Base-by-base conservation (phyloP, 2,888 invertebrate genomes). In the Pristionchus maxplancki region DNA sequence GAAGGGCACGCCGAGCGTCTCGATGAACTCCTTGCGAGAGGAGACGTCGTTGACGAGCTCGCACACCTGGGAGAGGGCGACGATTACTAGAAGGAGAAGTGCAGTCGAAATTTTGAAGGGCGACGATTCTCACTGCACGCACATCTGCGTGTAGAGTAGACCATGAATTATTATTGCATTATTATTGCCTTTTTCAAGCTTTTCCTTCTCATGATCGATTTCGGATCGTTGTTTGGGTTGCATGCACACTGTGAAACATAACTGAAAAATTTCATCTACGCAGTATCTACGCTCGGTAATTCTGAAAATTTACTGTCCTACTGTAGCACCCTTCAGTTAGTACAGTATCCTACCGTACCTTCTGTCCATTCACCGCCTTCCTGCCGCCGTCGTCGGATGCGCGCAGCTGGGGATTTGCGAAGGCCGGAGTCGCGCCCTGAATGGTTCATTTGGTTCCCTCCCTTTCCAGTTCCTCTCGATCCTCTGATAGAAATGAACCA, bases 1-100 rank as follows among this genome's bases (percentile, higher is more conserved):
- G 48, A 87, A 91, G 15, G 92, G 92, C n/a, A 90, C 90, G 5
- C 90, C 93, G 50, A 93, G 37, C 15, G 89, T 88, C 28, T 78
- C 85, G 31, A 89, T 31, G 86, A 90, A 92, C 62, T 82, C 78
- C n/a, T 13, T 13, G 8, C 83, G 34, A 20, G 87, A 40, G 20
- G 53, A 37, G 40, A n/a, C 48, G 28, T 81, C 28, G 48, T 88
- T 84, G 44, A 28, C 53, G 20, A 74, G 44, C 9, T 64, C 84
- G 53, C 84, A 88, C 31, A 83, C 58, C 81, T 84, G 37, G 31
- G 24, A 37, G 37, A 37, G 83, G 58, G 53, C 58, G 44, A 31
- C 28, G 83, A 58, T 81, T 40, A 48, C 37, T 8, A 64, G 6
- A 34, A 13, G 64, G 31, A 31, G 31, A 9, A 11, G 13, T 31